A percentile compares a stretch with the other conserved stretches of the same genome.
Conservation (phyloP, 2,797 vertebrate species). For the Momotus momota region DNA sequence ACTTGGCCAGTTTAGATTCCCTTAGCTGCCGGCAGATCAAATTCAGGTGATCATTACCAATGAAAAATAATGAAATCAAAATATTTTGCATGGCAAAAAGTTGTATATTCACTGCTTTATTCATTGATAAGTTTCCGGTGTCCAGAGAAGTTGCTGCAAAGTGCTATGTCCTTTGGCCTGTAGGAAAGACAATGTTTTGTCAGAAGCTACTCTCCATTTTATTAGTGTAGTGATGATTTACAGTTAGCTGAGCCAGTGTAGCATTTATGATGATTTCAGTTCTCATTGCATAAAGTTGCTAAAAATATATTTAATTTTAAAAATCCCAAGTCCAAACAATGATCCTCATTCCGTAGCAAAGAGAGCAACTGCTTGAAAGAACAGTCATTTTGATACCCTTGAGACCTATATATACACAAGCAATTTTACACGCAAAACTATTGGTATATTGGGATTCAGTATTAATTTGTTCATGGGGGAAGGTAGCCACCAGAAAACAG, state of each 20-base stretch:
- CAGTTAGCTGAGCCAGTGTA: neutral
- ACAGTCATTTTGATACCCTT: neutral
- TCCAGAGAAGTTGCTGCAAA: neutral
- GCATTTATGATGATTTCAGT: neutral
- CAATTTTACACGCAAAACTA: constrained; percentile 23
- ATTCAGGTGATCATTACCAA: neutral
- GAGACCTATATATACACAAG: neutral
- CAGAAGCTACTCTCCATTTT: neutral
- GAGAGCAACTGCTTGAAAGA: neutral
- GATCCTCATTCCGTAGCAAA: neutral
- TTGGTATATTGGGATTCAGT: neutral
- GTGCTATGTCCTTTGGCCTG: neutral
- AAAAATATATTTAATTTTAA: neutral
- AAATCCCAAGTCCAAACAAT: neutral
- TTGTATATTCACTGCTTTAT: neutral
- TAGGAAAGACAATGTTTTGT: neutral
- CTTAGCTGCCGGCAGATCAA: neutral
- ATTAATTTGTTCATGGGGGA: neutral
- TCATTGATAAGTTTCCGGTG: neutral
- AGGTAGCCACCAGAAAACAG: neutral
- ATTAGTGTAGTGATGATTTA: neutral
- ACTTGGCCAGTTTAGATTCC: neutral
- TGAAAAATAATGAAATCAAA: neutral
- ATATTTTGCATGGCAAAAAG: neutral
- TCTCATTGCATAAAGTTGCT: neutral